Evolutionary conservation across 1,140 invertebrate species (phyloP), one percentile per base, ranked within the genome.

Genomic region (Periplaneta americana): DNA sequence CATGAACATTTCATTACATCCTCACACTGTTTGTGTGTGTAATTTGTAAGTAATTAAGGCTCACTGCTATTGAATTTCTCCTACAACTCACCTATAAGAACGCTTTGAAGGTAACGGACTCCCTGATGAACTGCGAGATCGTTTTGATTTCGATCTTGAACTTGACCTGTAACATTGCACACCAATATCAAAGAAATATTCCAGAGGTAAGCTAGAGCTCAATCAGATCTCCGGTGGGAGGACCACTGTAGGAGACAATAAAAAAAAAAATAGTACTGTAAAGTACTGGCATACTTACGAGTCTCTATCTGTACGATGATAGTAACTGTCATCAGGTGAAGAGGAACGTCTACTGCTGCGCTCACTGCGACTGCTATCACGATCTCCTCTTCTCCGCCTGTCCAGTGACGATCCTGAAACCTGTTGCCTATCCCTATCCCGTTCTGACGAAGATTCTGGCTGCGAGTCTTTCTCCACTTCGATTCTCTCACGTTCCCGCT

Each of bases 41-140:
- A n/a, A n/a, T n/a, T n/a, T n/a, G n/a, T n/a, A n/a, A n/a, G n/a
- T n/a, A n/a, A n/a, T n/a, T n/a, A n/a, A n/a, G n/a, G n/a, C n/a
- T n/a, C n/a, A n/a, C n/a, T n/a, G n/a, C n/a, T n/a, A n/a, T n/a
- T n/a, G n/a, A n/a, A n/a, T n/a, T n/a, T n/a, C n/a, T n/a, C n/a
- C n/a, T 22, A 79, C 31, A 32, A 80, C 80, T 82, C 82, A 85
- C 85, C 85, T 83, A 66, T 84, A 83, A 74, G 84, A 84, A 75
- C 81, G 82, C 80, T 84, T 84, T 37, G 80, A 82, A 35, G 82
- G 82, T 57, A 82, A 32, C 48, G 83, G 87, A 81, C 89, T 90
- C 8, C 88, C 87, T n/a, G 89, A 90, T 82, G 82, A 84, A 82
- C 85, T 84, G 76, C 83, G 83, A 18, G 84, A 85, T 78, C 84